Percentiles rank a stretch among this genome's conserved stretches.
Evolutionary conservation across 2,797 vertebrate genomes (phyloP).

Genomic region (Benthosema pterotum): DNA sequence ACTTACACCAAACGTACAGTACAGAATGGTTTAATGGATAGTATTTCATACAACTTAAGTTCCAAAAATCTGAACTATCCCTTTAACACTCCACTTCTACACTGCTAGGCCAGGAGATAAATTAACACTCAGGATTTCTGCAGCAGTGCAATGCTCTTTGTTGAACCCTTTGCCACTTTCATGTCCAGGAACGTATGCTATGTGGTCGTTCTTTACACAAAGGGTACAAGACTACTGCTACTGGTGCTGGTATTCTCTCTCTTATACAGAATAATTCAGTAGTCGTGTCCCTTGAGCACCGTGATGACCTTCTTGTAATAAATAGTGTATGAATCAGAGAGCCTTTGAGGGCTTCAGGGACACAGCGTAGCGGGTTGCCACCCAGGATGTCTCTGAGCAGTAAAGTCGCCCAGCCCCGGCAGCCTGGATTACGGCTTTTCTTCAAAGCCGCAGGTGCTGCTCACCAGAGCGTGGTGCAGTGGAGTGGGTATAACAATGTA

Average conservation of each 20-base stretch:
- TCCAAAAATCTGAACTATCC: too few relatives aligned
- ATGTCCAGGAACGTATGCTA: neutral
- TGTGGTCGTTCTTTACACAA: too few relatives aligned
- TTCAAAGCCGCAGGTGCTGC: constrained; percentile 36
- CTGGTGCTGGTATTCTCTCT: neutral
- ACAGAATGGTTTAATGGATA: too few relatives aligned
- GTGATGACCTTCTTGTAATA: constrained; percentile 39
- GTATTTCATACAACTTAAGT: too few relatives aligned
- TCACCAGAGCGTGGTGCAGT: constrained; percentile 24
- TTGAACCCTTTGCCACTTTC: constrained; percentile 7
- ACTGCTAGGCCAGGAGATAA: too few relatives aligned
- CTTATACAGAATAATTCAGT: neutral
- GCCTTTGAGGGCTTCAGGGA: constrained; percentile 28
- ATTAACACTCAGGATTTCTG: neutral
- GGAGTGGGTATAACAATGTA: constrained; percentile 12
- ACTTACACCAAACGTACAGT: too few relatives aligned
- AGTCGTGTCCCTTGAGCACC: constrained; percentile 9
- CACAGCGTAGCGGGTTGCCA: constrained; percentile 35
- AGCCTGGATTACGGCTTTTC: constrained; percentile 27
- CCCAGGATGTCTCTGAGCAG: constrained; percentile 14
- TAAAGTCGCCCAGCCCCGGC: constrained; percentile 25
- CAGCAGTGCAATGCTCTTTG: neutral
- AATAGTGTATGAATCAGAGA: constrained; percentile 17
- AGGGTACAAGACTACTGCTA: too few relatives aligned
- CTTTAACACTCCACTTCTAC: too few relatives aligned